These are phyloP conservation scores for Bombus turneri DNA, from an alignment of 1,140 invertebrate species.

Conservation along the genomic window DNA sequence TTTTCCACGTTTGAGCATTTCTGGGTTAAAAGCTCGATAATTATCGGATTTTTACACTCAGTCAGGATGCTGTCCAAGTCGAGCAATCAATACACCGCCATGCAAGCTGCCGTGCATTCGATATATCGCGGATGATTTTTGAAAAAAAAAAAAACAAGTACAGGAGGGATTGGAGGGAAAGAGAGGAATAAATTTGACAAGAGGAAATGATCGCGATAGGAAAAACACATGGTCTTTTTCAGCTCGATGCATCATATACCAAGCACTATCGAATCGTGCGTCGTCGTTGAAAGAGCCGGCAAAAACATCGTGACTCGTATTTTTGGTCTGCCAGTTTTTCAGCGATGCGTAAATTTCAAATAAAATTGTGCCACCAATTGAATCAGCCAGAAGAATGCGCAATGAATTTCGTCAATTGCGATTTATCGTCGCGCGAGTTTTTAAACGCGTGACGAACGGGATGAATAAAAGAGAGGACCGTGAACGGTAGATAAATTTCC, in stretches of 20 bases:
- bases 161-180: background rate
- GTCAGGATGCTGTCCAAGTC: background rate
- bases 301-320: conserved; percentile 29
- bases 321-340: conserved; percentile 41
- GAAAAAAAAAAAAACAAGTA: background rate
- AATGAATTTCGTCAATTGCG: conserved; percentile 48
- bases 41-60: conserved; percentile 18
- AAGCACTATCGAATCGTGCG: conserved; percentile 11
- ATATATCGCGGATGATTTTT: conserved; percentile 56
- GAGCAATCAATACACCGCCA: background rate
- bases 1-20: background rate
- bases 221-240: conserved; percentile 43
- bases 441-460: conserved; percentile 19
- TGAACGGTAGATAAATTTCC: conserved; percentile 32
- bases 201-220: conserved; percentile 51
- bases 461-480: conserved; percentile 1
- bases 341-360: conserved; percentile 49
- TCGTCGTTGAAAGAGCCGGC: conserved; percentile 21
- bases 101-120: background rate
- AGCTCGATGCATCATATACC: conserved; percentile 12
- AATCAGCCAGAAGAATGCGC: conserved; percentile 42
- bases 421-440: conserved; percentile 47
- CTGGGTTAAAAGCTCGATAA: background rate
- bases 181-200: conserved; percentile 20
- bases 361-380: conserved; percentile 53